A percentile compares a stretch with the other conserved stretches of the same genome.
phyloP scores from a whole-genome alignment of 2,888 invertebrate species.

The Stegana nigrithorax region DNA sequence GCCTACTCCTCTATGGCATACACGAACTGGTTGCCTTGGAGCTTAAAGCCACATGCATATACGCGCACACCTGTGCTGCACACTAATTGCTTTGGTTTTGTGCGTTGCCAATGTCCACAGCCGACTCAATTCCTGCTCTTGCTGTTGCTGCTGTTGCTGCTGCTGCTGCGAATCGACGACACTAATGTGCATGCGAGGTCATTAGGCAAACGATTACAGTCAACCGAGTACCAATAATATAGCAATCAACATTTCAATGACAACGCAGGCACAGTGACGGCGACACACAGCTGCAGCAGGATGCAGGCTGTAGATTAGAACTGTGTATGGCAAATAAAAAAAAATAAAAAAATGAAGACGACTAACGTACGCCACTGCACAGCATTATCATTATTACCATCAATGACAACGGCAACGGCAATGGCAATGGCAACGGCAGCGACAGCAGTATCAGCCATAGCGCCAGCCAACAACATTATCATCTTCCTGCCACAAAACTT shows the following conservation, averaged over 20 bases:
- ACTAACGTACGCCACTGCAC: no score
- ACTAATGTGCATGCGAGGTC: slow-evolving; percentile 37
- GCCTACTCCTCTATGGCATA: neutral
- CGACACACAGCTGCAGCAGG: neutral
- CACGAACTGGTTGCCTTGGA: neutral
- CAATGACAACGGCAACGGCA: neutral
- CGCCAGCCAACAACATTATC: neutral
- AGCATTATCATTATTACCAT: neutral
- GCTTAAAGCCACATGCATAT: neutral
- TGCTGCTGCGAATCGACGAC: no score
- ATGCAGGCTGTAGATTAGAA: no score
- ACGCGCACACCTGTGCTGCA: neutral
- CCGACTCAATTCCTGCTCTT: no score
- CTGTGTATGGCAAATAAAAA: no score
- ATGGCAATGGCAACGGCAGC: no score
- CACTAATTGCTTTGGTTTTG: slow-evolving; percentile 12
- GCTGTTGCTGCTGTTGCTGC: no score
- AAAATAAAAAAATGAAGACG: no score
- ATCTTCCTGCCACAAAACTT: slow-evolving; percentile 45
- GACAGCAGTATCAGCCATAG: no score
- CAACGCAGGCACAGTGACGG: neutral
- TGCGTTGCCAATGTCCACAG: no score
- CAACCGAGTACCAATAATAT: slow-evolving; percentile 47
- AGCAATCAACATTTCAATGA: slow-evolving; percentile 41
- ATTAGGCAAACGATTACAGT: slow-evolving; percentile 39